These are phyloP conservation scores for Bembecia ichneumoniformis DNA, from an alignment of 2,888 invertebrate genomes.

Conservation along the genomic window DNA sequence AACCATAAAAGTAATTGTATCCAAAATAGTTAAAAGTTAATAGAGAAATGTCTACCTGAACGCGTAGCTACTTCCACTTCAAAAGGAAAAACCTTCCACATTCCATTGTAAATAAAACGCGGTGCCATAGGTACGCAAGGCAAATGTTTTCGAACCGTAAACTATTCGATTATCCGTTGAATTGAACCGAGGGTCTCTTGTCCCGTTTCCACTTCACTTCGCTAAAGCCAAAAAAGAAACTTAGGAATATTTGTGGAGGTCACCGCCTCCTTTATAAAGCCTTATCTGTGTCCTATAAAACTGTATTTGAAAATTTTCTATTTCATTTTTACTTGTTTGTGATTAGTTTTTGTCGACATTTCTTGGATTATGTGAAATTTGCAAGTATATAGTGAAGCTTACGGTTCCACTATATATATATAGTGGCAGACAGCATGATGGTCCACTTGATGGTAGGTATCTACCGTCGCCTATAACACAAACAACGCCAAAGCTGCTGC, in stretches of 20 bases:
- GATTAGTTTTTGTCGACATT: no score
- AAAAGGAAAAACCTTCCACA: not conserved
- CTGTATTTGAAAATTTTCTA: not conserved
- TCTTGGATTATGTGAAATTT: no score
- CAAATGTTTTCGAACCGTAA: conserved; percentile 38
- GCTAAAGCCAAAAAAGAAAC: conserved; percentile 27
- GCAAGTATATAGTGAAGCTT: no score
- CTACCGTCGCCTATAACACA: no score
- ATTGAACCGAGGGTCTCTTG: conserved; percentile 32
- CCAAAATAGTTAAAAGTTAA: conserved; percentile 7
- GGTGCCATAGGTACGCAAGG: conserved; percentile 22
- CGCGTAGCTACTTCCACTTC: not conserved
- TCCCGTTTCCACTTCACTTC: conserved; percentile 41
- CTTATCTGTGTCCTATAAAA: not conserved
- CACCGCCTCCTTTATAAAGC: conserved; percentile 9
- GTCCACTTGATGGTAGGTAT: no score
- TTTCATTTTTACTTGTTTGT: not conserved
- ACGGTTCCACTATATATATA: no score
- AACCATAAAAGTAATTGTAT: conserved; percentile 21
- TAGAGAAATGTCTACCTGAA: not conserved
- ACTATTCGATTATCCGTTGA: conserved; percentile 54
- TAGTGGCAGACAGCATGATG: no score
- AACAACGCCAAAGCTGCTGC: no score
- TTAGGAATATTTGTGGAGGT: conserved; percentile 31
- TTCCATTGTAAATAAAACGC: conserved; percentile 2